Conservation (phyloP, 2,797 vertebrate genomes). For the Petrocephalus schoutedeni region DNA sequence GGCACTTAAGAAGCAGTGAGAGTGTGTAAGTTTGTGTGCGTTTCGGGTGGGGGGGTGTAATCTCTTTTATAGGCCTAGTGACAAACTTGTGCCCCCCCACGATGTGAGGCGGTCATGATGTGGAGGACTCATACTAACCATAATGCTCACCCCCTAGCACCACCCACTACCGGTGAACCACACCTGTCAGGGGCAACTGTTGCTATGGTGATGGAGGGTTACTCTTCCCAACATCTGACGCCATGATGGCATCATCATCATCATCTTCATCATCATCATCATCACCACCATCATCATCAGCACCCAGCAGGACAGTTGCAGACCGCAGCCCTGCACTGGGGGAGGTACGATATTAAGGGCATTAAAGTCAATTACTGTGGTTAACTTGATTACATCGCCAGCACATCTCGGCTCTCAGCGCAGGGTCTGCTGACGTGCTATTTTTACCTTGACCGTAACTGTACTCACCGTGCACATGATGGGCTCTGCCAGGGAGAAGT, state of each 20-base stretch:
- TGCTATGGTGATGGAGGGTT: slow-evolving; percentile 38
- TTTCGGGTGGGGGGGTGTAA: background rate
- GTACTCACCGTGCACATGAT: background rate
- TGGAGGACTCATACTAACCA: background rate
- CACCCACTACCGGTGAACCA: slow-evolving; percentile 54
- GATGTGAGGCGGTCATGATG: background rate
- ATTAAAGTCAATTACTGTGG: background rate
- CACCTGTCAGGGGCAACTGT: slow-evolving; percentile 71
- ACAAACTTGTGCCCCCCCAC: background rate
- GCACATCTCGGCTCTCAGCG: background rate
- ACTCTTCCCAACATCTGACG: background rate
- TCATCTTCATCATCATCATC: background rate
- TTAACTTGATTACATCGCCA: background rate
- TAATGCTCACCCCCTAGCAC: background rate
- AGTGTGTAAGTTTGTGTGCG: background rate
- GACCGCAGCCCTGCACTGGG: background rate
- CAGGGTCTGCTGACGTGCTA: background rate
- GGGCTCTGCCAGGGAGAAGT: background rate
- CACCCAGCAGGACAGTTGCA: background rate
- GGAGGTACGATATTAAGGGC: background rate
- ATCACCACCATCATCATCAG: background rate
- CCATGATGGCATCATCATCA: background rate
- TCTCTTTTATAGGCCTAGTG: background rate
- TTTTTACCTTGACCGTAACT: background rate
- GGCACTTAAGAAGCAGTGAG: background rate